Base-by-base conservation (phyloP, 2,113 vertebrate species). In the Steatornis caripensis region DNA sequence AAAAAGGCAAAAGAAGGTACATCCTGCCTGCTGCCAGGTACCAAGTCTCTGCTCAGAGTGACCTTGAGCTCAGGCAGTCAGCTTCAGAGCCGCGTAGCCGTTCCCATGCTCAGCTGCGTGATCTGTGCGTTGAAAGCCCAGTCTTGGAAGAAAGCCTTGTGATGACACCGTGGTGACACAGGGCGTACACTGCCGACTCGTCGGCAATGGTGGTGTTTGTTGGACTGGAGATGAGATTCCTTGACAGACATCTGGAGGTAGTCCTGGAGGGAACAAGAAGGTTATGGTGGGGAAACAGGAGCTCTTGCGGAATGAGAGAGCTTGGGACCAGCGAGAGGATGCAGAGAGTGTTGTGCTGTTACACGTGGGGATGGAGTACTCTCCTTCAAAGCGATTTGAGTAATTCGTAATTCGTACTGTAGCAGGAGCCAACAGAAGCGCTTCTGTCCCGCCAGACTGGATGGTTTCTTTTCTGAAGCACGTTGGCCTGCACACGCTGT, bases 1-100 rank as follows among this genome's bases (percentile, higher is more conserved):
- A 94, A 97, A 74, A 86, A 97, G 82, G 55, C 68, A 51, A 82
- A 94, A 84, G 71, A 87, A 65, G 92, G 91, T 97, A 84, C 62
- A 43, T 92, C 69, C 87, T 70, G 41, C 29, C 65, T 29, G 58
- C 54, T 81, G 39, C 49, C 43, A 32, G 21, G n/a, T 58, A 37
- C n/a, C 43, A n/a, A 17, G 43, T 26, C 58, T 81, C 53, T 86
- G 51, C 29, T 83, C 36, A 49, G 26, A 26, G 16, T 12, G 15
- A 26, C 37, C 45, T 39, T 30, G 34, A 60, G 45, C 60, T 60
- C 10, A 12, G 43, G 37, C 66, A 30, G 58, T 27, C 34, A 65
- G 45, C 37, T 57, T 43, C 41, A 29, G 64, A 70, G 57, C 57
- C 71, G 34, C 9, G 0, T 15, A 49, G 57, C 49, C 37, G 32